Conservation (phyloP, 2,113 vertebrate genomes). For the Aphelocoma coerulescens region DNA sequence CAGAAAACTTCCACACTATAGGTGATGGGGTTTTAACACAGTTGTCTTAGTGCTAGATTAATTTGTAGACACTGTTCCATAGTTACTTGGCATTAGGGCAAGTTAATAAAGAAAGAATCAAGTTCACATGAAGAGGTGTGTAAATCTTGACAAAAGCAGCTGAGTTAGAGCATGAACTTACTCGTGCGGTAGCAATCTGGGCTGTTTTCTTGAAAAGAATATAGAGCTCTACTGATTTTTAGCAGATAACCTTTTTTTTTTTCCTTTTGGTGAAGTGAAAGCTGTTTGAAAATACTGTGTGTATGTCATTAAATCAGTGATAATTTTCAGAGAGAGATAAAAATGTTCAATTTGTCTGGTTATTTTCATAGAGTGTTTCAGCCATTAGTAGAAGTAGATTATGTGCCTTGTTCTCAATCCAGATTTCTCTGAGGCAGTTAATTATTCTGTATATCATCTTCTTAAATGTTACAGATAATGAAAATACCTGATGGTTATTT, state of each 20-base stretch:
- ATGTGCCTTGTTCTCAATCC: background rate
- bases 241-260: background rate
- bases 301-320: background rate
- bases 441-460: background rate
- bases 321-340: background rate
- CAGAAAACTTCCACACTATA: background rate
- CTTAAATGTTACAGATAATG: background rate
- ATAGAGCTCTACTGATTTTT: background rate
- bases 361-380: background rate
- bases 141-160: background rate
- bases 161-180: background rate
- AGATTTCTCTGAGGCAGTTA: background rate
- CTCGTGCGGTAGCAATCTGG: background rate
- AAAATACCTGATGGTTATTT: background rate
- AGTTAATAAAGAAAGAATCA: background rate
- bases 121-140: background rate
- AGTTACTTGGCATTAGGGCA: background rate
- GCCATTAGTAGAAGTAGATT: background rate
- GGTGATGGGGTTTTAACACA: background rate
- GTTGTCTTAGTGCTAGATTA: slow-evolving; percentile 13
- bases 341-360: background rate
- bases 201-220: background rate
- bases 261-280: background rate
- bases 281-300: background rate
- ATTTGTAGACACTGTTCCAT: background rate